Evolutionary conservation across 1,140 invertebrate genomes (phyloP), one percentile per base, ranked within the genome.

Genomic region (Halesus radiatus): DNA sequence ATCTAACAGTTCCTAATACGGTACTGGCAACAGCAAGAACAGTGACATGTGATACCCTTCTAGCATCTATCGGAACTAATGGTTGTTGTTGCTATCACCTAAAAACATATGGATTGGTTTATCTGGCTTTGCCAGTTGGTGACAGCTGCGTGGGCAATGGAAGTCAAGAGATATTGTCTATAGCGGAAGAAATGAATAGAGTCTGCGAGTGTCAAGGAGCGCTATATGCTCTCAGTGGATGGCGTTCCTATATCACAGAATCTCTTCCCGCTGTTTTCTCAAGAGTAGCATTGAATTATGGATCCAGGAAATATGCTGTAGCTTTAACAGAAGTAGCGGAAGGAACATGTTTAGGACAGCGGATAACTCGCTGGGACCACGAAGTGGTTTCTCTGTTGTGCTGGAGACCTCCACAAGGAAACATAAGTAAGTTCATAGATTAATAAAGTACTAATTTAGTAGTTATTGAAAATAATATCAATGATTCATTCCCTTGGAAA

Each of bases 321-420:
- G 93, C 92, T 10, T 89, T 95, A 50, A 94, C 94, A 0, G 93
- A 95, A 85, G 91, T 95, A 84, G 92, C 88, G 85, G 91, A 85
- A 84, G 91, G 87, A 26, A 84, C 87, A 18, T 84, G 87, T 13
- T 85, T 87, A 26, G 84, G 85, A 6, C 88, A 84, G 0, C 79
- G 80, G 16, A 86, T 85, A 23, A 90, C 92, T n/a, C 80, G 92
- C 7, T 94, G 94, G 90, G 93, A 94, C 1, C 93, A 95, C 62
- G 90, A 91, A 45, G 90, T 96, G 0, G 90, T 91, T 20, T 90
- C 91, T 78, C 91, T 93, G 0, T 86, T 96, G n/a, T 94, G 94
- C 81, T 96, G 94, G 92, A 90, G 94, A 81, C 94, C 95, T 29
- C 94, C 94, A 3, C 95, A 95, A 86, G 94, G 94, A 26, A 96